These are phyloP conservation scores for Scomberomorus guttatus DNA, from an alignment of 2,797 vertebrate species.

Conservation along the genomic window DNA sequence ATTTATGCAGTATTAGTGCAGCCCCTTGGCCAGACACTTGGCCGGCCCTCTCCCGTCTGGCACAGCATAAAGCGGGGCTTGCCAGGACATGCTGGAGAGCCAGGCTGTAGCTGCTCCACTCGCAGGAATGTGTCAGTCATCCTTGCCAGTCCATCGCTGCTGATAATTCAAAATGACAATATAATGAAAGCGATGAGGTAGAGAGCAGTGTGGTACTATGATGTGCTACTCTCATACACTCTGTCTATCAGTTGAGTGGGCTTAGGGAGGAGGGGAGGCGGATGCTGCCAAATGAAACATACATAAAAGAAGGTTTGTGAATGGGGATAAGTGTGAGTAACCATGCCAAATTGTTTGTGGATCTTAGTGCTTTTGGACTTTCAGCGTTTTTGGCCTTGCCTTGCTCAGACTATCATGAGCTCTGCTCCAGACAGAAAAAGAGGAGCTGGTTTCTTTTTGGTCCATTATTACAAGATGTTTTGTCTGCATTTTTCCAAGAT, in stretches of 20 bases:
- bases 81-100: slow-evolving; percentile 84
- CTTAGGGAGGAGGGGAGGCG: slow-evolving; percentile 4
- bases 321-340: slow-evolving; percentile 81
- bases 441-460: slow-evolving; percentile 52
- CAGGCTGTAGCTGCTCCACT: slow-evolving; percentile 75
- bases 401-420: slow-evolving; percentile 65
- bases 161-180: slow-evolving; percentile 86
- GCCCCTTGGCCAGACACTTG: slow-evolving; percentile 84
- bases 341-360: slow-evolving; percentile 76
- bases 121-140: slow-evolving; percentile 83
- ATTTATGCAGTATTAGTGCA: slow-evolving; percentile 79
- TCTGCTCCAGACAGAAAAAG: slow-evolving; percentile 49
- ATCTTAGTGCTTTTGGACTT: slow-evolving; percentile 81
- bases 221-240: slow-evolving; percentile 72
- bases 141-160: slow-evolving; percentile 79
- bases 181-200: slow-evolving; percentile 81
- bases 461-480: slow-evolving; percentile 61
- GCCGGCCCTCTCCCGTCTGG: slow-evolving; percentile 81
- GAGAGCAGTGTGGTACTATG: slow-evolving; percentile 71
- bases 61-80: slow-evolving; percentile 66
- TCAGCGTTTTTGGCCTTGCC: slow-evolving; percentile 84
- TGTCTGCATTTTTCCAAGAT: slow-evolving; percentile 61
- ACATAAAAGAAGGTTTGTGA: slow-evolving; percentile 84
- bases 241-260: slow-evolving; percentile 59
- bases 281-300: slow-evolving; percentile 70